Evolutionary conservation across 2,888 invertebrate species (phyloP), one percentile per base, ranked within the genome.

Genomic region (Lithophane leautieri): DNA sequence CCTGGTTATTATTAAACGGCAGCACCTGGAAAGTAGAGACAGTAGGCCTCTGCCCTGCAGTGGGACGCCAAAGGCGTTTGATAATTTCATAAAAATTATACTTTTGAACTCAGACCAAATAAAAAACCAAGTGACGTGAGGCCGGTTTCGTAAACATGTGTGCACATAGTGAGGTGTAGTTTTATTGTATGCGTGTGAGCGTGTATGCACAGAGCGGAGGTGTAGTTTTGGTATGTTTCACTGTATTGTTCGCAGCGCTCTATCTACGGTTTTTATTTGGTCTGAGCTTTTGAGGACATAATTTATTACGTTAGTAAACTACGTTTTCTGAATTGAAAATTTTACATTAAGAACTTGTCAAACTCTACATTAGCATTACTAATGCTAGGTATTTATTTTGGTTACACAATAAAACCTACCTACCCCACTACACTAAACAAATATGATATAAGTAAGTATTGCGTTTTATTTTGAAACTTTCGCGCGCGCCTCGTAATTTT

Each of bases 401-500:
- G 25, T 73, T 50, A 61, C 22, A 72, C 50, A 56, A 28, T 63
- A 16, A 3, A 25, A 6, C 34, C 34, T 34, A 34, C 6, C 34
- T 65, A 19, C 12, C 22, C 66, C 9, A 66, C n/a, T 52, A 63
- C 22, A 28, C 54, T 28, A 70, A 61, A 69, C 61, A 66, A 76
- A 76, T 52, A 52, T 61, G n/a, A 34, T 67, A 56, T 56, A 54
- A 50, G 9, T 40, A 34, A 50, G 9, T 40, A 34, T 61, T 60
- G 47, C 56, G 68, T 67, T 65, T 65, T 62, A 73, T 68, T 73
- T 62, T 65, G 9, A 70, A 70, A 60, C 40, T 78, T 70, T 70
- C 60, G 63, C 44, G 61, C 42, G 50, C 73, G 66, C 63, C 70
- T 73, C 73, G 78, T 81, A 56, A 63, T 68, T 70, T 72, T 72